phyloP scores from a whole-genome alignment of 2,888 invertebrate genomes.

The Morinoia aosen region DNA sequence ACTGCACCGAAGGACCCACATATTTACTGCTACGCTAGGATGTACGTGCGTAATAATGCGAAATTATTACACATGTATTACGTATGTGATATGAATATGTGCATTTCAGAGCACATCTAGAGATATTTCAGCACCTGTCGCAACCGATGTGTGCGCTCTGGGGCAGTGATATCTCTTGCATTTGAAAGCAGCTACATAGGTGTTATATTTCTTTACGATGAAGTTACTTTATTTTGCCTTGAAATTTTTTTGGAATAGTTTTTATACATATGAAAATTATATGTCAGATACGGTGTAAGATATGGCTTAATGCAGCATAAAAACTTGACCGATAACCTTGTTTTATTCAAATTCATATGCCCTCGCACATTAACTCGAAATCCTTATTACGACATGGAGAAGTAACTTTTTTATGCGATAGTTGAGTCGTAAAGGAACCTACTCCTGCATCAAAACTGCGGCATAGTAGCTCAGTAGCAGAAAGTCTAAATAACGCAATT shows the following conservation, averaged over 20 bases:
- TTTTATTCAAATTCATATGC: neutral
- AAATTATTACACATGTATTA: too few relatives aligned
- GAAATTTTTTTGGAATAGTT: neutral
- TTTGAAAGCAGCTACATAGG: neutral
- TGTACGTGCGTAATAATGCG: too few relatives aligned
- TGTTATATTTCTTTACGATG: neutral
- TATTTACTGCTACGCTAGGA: too few relatives aligned
- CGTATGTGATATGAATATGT: too few relatives aligned
- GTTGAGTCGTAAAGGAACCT: too few relatives aligned
- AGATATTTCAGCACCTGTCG: too few relatives aligned
- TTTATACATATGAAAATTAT: neutral
- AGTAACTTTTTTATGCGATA: neutral
- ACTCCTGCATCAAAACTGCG: too few relatives aligned
- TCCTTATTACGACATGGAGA: neutral
- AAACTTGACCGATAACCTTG: neutral
- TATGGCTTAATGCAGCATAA: neutral
- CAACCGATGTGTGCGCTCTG: too few relatives aligned
- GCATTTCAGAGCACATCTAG: too few relatives aligned
- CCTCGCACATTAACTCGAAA: neutral
- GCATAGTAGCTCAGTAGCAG: too few relatives aligned
- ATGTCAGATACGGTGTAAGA: neutral
- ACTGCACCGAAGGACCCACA: too few relatives aligned
- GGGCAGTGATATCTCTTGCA: neutral
- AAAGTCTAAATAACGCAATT: too few relatives aligned
- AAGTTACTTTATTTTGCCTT: neutral